Percentiles rank a stretch among this genome's conserved stretches.
Conservation (phyloP, 1,140 invertebrate genomes). For the Brachionus rubens region DNA sequence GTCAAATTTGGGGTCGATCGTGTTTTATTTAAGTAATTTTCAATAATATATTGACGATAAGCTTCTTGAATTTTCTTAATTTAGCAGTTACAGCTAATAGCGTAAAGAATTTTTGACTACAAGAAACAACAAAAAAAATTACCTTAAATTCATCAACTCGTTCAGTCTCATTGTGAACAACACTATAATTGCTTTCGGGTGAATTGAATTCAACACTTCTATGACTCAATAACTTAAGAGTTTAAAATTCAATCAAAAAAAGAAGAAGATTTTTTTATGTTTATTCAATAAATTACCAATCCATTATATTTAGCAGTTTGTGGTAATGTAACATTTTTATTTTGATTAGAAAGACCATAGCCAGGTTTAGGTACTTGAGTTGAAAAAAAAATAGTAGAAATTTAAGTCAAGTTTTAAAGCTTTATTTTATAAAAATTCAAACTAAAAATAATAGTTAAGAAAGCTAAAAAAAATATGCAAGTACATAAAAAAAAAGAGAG, state of each 20-base stretch:
- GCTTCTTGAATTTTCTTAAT: slow-evolving; percentile 16
- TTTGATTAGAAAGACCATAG: slow-evolving; percentile 39
- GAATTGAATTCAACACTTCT: not conserved
- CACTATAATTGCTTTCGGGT: not conserved
- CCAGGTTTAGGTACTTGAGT: slow-evolving; percentile 51
- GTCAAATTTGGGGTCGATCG: slow-evolving; percentile 29
- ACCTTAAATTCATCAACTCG: slow-evolving; percentile 10
- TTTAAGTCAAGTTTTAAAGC: not conserved
- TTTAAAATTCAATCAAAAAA: not conserved
- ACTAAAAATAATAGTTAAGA: not conserved
- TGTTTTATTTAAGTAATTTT: slow-evolving; percentile 13
- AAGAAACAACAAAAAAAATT: not conserved
- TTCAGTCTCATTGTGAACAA: not conserved
- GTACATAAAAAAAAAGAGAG: not conserved
- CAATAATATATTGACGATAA: slow-evolving; percentile 12
- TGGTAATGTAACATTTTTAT: slow-evolving; percentile 20
- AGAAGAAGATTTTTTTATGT: not conserved
- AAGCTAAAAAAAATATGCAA: not conserved
- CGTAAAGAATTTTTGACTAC: not conserved
- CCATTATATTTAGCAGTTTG: slow-evolving; percentile 2
- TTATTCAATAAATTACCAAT: slow-evolving; percentile 50
- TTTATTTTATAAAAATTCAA: not conserved
- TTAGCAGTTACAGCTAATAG: too few relatives aligned
- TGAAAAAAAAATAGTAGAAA: not conserved
- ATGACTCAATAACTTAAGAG: slow-evolving; percentile 2